Base-by-base conservation (phyloP, 2,888 invertebrate genomes). In the Allygus modestus region DNA sequence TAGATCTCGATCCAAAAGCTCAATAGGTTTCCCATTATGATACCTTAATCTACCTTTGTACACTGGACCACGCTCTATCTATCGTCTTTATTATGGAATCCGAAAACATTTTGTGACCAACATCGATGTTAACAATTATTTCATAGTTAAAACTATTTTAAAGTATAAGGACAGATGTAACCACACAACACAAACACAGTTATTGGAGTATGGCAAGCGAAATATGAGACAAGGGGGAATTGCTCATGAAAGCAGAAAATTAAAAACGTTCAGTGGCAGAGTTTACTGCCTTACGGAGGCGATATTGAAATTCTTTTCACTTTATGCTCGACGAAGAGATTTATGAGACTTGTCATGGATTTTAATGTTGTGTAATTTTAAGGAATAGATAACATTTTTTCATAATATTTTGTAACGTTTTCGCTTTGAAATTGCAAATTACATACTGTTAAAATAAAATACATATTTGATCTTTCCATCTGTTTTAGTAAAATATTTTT, bases 301-400 rank as follows among this genome's bases (percentile, higher is more conserved):
- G 65, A 65, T 65, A 65, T 65, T 65, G 65, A 65, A 65, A 65
- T 65, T 65, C 65, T 65, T 65, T 65, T 65, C 65, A 65, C 65
- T 65, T 65, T 65, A 65, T 65, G 65, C 65, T 15, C 65, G 65
- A 65, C 28, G 28, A 65, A 28, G 65, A 31, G 65, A 65, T 65
- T 65, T 65, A 65, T 65, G 28, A 65, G 65, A 28, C 65, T 28
- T 28, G 65, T 65, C 65, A 65, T 65, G 65, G 28, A 28, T 65
- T 65, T 65, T 65, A 65, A 65, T 65, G 65, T 65, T 28, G 4
- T 65, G 65, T 65, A 28, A 65, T 65, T 5, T 65, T 15, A 15
- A 5, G 65, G 12, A 17, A 31, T 65, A 65, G 65, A 65, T 26
- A 31, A 26, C 5, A 9, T 37, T 37, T 37, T 37, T 37, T 37